Evolutionary conservation across 2,113 vertebrate species (phyloP).

Genomic region (Brachyhypopomus occidentalis): DNA sequence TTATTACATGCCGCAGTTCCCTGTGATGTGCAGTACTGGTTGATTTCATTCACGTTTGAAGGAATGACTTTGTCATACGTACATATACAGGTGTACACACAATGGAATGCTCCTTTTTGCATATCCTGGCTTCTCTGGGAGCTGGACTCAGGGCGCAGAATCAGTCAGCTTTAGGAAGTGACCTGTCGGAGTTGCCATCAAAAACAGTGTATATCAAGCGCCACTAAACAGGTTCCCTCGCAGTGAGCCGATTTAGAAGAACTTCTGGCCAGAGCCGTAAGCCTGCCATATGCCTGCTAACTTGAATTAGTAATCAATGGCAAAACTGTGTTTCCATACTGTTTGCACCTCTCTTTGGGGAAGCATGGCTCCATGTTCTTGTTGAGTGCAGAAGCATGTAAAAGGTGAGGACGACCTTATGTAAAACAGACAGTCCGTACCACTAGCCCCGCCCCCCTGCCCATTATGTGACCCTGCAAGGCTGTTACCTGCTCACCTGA

Average conservation of each 20-base stretch:
- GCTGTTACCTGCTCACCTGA: neutral
- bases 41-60: neutral
- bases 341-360: neutral
- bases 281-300: neutral
- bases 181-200: neutral
- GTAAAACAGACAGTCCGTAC: no score
- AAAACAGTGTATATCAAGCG: neutral
- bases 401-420: neutral
- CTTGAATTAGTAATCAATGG: neutral
- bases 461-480: conserved; percentile 19
- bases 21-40: neutral
- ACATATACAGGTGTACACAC: no score
- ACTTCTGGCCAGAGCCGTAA: neutral
- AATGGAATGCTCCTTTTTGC: no score
- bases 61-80: neutral
- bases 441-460: neutral
- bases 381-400: conserved; percentile 3
- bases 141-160: no score
- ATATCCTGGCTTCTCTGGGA: no score
- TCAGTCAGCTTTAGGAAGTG: neutral
- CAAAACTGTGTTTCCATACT: conserved; percentile 5
- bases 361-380: conserved; percentile 16
- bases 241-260: neutral
- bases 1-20: no score
- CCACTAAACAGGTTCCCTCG: neutral